Conservation (phyloP, 2,888 invertebrate genomes). For the Hypsopygia costalis region DNA sequence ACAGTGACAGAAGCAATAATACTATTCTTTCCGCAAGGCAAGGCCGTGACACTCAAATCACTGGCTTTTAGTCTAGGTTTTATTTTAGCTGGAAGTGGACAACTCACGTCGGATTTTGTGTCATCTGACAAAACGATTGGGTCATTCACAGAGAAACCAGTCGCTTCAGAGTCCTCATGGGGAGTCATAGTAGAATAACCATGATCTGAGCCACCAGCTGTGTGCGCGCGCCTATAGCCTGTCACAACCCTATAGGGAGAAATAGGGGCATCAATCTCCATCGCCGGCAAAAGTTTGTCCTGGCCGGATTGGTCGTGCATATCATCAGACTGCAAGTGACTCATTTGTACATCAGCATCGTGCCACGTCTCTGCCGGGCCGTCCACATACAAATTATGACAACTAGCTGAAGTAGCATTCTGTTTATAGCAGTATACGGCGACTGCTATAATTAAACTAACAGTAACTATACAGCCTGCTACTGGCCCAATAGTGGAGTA, state of each 20-base stretch:
- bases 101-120: slow-evolving; percentile 77
- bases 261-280: slow-evolving; percentile 85
- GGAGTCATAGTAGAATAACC: slow-evolving; percentile 97
- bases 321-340: slow-evolving; percentile 86
- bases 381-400: slow-evolving; percentile 75
- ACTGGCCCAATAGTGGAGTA: slow-evolving; percentile 92
- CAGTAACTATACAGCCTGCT: slow-evolving; percentile 90
- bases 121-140: slow-evolving; percentile 79
- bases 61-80: slow-evolving; percentile 61
- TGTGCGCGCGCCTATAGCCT: slow-evolving; percentile 87
- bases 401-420: slow-evolving; percentile 75
- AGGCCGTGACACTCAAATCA: slow-evolving; percentile 67
- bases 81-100: slow-evolving; percentile 77
- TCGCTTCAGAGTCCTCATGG: slow-evolving; percentile 93
- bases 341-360: slow-evolving; percentile 83
- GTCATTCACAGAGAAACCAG: slow-evolving; percentile 86
- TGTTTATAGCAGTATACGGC: slow-evolving; percentile 92
- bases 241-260: slow-evolving; percentile 94
- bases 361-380: slow-evolving; percentile 76
- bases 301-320: slow-evolving; percentile 83
- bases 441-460: slow-evolving; percentile 89
- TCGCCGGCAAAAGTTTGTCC: slow-evolving; percentile 82
- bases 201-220: slow-evolving; percentile 93
- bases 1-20: slow-evolving; percentile 94
- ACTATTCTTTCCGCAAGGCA: slow-evolving; percentile 77